Evolutionary conservation across 2,113 vertebrate species (phyloP), one percentile per base, ranked within the genome.

Genomic region (Notarius lentiginosus): DNA sequence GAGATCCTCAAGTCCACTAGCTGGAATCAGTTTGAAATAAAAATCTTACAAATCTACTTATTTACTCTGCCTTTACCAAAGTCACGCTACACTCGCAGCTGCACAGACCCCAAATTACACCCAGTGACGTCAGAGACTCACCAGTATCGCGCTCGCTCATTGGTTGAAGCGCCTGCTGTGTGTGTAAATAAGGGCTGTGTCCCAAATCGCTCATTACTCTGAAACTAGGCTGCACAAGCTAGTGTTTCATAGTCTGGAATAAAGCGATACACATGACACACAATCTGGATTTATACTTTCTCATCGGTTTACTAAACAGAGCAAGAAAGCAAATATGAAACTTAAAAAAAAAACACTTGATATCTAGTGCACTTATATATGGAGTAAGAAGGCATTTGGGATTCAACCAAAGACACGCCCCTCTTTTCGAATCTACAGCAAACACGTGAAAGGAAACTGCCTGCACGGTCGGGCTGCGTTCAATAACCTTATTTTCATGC

Each of bases 81-180:
- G 94, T 96, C 95, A 95, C 90, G 81, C 82, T 75, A 92, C 94
- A 88, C 89, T 87, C 82, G 34, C 84, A 91, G 89, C 41, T 41
- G 41, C 87, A 91, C 88, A 90, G 90, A 84, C 88, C 75, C 88
- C 86, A 91, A 84, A 84, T 87, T 92, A 86, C 76, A 90, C 61
- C 18, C 49, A 34, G 58, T 85, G 86, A 89, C 85, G 77, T 90
- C 82, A 81, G 14, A 12, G 27, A 87, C 88, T 27, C 84, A 47
- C 61, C 34, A 92, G 89, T 89, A 88, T 83, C 73, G 77, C 61
- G 10, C 41, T 53, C 76, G 51, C 86, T 87, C 83, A 94, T 95
- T 96, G 93, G 95, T 73, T 30, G 12, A 73, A 0, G 34, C 61
- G 86, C 83, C 76, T 22, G 81, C 34, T 82, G 27, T 82, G 70